Evolutionary conservation across 2,797 vertebrate species (phyloP).

Genomic region (Perdix hodgsoniae): DNA sequence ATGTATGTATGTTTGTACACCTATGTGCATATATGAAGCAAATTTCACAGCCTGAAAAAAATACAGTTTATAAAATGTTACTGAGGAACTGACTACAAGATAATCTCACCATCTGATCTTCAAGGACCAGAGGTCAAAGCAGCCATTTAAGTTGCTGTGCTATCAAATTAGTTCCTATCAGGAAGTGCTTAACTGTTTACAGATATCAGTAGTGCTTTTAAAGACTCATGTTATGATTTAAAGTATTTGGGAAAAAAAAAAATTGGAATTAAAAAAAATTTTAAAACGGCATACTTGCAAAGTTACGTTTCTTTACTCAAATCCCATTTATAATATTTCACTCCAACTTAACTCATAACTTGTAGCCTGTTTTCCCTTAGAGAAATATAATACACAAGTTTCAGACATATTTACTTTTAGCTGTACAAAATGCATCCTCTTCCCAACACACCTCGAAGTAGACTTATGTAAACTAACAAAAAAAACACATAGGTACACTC

Average conservation of each 20-base stretch:
- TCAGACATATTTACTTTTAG: slow-evolving; percentile 11
- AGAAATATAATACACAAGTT: slow-evolving; percentile 9
- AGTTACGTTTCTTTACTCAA: slow-evolving; percentile 34
- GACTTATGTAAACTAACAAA: not conserved
- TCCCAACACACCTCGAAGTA: slow-evolving; percentile 15
- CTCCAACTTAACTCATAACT: not conserved
- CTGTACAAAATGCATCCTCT: slow-evolving; percentile 31
- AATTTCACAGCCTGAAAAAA: not conserved
- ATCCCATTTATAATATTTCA: slow-evolving; percentile 15
- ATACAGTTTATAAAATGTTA: not conserved
- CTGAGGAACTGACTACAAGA: not conserved
- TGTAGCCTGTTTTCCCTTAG: not conserved
- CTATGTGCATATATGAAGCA: not conserved
- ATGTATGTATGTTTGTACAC: not conserved
- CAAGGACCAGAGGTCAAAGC: slow-evolving; percentile 45
- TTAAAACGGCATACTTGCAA: not conserved
- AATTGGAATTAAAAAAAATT: slow-evolving; percentile 2
- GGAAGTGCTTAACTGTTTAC: not conserved
- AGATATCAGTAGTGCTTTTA: slow-evolving; percentile 23
- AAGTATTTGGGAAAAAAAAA: slow-evolving; percentile 15
- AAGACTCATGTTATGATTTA: slow-evolving; percentile 10
- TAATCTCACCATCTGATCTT: slow-evolving; percentile 35
- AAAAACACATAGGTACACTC: not conserved
- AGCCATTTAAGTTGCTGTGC: not conserved
- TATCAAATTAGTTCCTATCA: not conserved